phyloP scores from a whole-genome alignment of 2,888 invertebrate species.

The Ceriagrion tenellum region DNA sequence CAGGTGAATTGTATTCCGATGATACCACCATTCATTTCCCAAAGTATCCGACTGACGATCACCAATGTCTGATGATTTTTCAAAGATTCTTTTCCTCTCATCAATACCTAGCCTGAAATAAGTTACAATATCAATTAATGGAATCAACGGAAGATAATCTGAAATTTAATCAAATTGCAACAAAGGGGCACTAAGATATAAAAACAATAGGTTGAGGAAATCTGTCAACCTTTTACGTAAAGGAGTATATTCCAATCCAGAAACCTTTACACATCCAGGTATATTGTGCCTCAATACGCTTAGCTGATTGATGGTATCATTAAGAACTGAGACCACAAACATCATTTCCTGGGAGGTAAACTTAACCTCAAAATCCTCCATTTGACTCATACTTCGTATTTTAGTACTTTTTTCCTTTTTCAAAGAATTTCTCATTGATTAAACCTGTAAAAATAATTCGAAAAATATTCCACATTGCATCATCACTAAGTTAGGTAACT shows the following conservation, averaged over 20 bases:
- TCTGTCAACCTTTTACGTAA: not conserved
- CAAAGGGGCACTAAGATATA: not conserved
- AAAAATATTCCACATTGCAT: no score
- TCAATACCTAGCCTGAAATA: constrained; percentile 1
- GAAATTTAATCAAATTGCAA: no score
- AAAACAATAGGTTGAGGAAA: not conserved
- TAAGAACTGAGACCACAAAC: not conserved
- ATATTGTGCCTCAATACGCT: not conserved
- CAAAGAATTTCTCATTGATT: not conserved
- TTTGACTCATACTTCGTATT: not conserved
- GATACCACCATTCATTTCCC: not conserved
- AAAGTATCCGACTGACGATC: not conserved
- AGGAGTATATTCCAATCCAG: not conserved
- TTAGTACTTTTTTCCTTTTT: not conserved
- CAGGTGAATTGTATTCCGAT: not conserved
- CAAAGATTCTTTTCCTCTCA: not conserved
- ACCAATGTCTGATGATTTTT: not conserved
- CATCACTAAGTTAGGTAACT: no score
- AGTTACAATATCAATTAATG: not conserved
- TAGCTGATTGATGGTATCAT: not conserved
- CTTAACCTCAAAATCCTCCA: not conserved
- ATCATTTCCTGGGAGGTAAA: not conserved
- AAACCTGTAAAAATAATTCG: no score
- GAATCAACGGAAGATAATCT: not conserved
- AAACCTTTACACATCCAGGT: not conserved